Conservation (phyloP, 2,797 vertebrate species). For the Mastacembelus armatus region DNA sequence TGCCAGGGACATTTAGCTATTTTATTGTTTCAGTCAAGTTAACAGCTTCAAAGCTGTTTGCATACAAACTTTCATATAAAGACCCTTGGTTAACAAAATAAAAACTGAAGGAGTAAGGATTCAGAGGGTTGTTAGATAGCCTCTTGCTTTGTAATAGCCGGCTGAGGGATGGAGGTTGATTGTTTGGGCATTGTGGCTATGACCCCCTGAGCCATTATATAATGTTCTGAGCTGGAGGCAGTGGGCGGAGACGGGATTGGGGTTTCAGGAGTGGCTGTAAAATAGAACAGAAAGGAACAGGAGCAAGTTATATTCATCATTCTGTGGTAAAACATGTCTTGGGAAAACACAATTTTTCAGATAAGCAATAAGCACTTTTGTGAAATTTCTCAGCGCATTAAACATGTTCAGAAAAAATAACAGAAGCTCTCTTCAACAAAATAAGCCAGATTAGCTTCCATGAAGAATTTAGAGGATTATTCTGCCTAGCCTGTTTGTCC, state of each 20-base stretch:
- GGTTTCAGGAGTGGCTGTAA: constrained; percentile 96
- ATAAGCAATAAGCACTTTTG: constrained; percentile 75
- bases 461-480: constrained; percentile 81
- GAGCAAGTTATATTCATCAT: constrained; percentile 46
- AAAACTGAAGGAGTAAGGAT: constrained; percentile 36
- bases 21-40: constrained; percentile 58
- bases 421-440: constrained; percentile 82
- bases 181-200: constrained; percentile 94
- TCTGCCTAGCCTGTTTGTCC: constrained; percentile 70
- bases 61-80: constrained; percentile 52
- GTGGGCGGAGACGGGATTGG: constrained; percentile 96
- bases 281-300: constrained; percentile 61
- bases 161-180: constrained; percentile 90
- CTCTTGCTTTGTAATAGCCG: constrained; percentile 97
- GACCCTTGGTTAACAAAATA: constrained; percentile 52
- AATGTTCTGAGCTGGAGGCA: constrained; percentile 94
- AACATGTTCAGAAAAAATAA: constrained; percentile 80
- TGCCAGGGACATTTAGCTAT: constrained; percentile 39
- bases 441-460: constrained; percentile 83
- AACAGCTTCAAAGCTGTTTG: constrained; percentile 60
- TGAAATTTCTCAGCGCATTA: constrained; percentile 84
- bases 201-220: constrained; percentile 94
- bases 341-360: constrained; percentile 58
- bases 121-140: constrained; percentile 86
- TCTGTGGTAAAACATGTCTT: constrained; percentile 32